phyloP scores from a whole-genome alignment of 1,140 invertebrate genomes.

The Bathynomus jamesi region DNA sequence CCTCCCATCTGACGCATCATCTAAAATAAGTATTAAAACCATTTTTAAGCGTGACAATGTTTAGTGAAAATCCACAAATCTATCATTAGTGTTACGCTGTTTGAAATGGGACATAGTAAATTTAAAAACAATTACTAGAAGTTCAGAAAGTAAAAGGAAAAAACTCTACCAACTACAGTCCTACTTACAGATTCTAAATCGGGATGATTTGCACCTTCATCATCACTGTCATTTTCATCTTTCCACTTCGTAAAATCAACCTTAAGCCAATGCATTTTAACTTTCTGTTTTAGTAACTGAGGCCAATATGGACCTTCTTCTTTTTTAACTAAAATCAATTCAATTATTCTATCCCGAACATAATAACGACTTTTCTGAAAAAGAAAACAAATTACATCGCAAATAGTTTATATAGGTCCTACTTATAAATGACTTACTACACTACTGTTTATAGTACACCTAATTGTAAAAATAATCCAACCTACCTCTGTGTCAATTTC shows the following conservation, averaged over 20 bases:
- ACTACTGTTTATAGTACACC: slow-evolving; percentile 11
- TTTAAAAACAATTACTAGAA: too few species aligned
- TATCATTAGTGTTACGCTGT: too few species aligned
- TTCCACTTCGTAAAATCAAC: slow-evolving; percentile 96
- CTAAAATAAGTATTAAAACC: slow-evolving; percentile 7
- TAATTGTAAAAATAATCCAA: background rate
- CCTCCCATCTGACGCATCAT: slow-evolving; percentile 30
- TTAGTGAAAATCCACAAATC: too few species aligned
- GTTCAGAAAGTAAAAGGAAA: too few species aligned
- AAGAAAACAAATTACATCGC: slow-evolving; percentile 9
- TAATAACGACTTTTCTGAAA: slow-evolving; percentile 50
- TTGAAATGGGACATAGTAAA: too few species aligned
- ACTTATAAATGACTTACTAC: background rate
- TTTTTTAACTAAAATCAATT: slow-evolving; percentile 66
- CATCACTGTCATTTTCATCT: slow-evolving; percentile 80
- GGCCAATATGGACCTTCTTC: slow-evolving; percentile 76
- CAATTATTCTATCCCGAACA: slow-evolving; percentile 61
- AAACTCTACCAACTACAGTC: too few species aligned
- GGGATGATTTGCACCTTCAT: slow-evolving; percentile 46
- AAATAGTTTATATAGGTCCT: too few species aligned
- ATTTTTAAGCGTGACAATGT: too few species aligned
- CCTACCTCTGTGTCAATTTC: slow-evolving; percentile 72
- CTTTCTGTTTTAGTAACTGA: slow-evolving; percentile 71
- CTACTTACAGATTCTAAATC: slow-evolving; percentile 55
- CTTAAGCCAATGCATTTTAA: slow-evolving; percentile 91